phyloP scores from a whole-genome alignment of 2,888 invertebrate genomes.

The Trichacis sp. region DNA sequence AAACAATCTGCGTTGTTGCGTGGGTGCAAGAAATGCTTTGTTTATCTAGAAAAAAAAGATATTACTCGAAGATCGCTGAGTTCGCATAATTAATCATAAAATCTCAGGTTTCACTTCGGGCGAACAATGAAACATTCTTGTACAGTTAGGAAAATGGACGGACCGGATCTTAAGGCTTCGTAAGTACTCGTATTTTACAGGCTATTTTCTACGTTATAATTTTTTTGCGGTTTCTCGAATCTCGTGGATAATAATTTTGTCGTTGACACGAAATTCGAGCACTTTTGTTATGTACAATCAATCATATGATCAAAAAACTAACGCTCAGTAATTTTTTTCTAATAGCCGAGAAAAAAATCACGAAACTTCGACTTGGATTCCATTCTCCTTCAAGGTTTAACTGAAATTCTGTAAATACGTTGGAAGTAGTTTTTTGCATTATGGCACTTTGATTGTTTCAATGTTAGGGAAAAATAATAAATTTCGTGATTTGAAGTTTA shows the following conservation, averaged over 20 bases:
- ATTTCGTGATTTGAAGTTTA: not conserved
- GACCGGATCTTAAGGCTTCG: not conserved
- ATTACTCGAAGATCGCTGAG: not conserved
- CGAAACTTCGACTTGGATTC: no score
- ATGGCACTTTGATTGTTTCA: no score
- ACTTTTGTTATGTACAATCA: not conserved
- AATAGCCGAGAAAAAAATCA: not conserved
- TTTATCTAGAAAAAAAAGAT: not conserved
- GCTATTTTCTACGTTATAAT: not conserved
- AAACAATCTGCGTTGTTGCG: no score
- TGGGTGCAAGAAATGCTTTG: not conserved
- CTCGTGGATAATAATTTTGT: conserved; percentile 27
- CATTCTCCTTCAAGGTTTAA: no score
- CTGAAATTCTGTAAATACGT: no score
- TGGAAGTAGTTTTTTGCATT: no score
- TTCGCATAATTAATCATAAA: not conserved
- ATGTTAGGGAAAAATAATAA: no score
- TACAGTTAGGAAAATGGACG: not conserved
- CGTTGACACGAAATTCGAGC: not conserved
- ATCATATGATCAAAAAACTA: not conserved
- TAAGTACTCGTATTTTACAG: no score
- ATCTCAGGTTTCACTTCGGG: not conserved
- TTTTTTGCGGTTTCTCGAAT: conserved; percentile 12
- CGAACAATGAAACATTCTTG: not conserved
- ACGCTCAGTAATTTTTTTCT: not conserved